Conservation (phyloP, 2,113 vertebrate genomes). For the Leptocoma aspasia region DNA sequence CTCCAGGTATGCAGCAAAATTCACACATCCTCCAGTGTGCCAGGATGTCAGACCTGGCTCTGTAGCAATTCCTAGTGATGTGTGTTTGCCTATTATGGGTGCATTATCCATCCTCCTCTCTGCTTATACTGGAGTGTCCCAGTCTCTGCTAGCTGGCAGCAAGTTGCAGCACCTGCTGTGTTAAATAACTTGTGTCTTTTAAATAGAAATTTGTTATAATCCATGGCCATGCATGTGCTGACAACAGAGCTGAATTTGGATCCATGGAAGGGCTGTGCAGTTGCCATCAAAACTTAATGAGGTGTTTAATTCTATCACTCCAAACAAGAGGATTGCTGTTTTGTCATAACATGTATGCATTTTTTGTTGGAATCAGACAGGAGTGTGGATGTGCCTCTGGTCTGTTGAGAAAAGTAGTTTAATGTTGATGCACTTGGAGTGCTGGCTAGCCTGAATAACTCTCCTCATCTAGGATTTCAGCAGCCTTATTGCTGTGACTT, state of each 20-base stretch:
- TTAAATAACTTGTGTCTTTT: background rate
- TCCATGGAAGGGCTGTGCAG: background rate
- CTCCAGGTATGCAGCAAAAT: constrained; percentile 74
- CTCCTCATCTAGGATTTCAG: background rate
- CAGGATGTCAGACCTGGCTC: background rate
- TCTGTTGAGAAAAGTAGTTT: background rate
- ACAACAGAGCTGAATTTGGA: background rate
- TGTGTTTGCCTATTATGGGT: background rate
- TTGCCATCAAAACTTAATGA: background rate
- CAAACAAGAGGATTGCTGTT: background rate
- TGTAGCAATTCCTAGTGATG: background rate
- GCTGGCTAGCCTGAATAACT: background rate
- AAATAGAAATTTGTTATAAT: background rate
- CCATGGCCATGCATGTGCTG: background rate
- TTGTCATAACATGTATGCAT: fast-evolving
- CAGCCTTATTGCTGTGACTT: background rate
- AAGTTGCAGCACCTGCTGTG: background rate
- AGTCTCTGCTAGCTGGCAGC: background rate
- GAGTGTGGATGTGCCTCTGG: background rate
- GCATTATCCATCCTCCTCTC: background rate
- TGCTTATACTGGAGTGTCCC: background rate
- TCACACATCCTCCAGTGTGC: background rate
- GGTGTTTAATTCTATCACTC: background rate
- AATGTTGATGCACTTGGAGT: background rate
- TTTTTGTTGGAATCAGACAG: background rate